A percentile compares a stretch with the other conserved stretches of the same genome.
These are phyloP conservation scores for Pogonomyrmex barbatus DNA, from an alignment of 1,140 invertebrate genomes.

Conservation along the genomic window DNA sequence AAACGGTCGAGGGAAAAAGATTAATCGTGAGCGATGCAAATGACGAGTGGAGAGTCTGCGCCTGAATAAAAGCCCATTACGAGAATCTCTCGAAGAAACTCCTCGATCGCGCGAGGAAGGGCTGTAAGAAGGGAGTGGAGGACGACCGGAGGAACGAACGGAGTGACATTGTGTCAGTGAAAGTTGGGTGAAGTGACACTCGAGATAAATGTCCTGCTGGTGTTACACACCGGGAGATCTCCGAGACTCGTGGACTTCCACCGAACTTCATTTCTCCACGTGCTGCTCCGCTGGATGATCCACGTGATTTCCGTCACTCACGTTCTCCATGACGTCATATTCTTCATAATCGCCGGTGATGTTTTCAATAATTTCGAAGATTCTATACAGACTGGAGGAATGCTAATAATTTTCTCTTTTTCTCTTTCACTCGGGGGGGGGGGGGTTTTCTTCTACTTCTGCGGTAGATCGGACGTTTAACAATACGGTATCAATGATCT, in stretches of 20 bases:
- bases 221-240: conserved; percentile 64
- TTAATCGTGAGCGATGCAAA: conserved; percentile 76
- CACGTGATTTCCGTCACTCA: neutral
- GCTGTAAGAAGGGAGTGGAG: conserved; percentile 27
- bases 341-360: neutral
- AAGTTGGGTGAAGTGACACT: conserved; percentile 79
- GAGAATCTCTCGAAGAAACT: conserved; percentile 62
- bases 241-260: neutral
- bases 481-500: conserved; percentile 5
- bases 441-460: neutral
- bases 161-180: conserved; percentile 76
- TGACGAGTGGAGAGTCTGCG: conserved; percentile 60
- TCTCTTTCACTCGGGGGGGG: neutral
- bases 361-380: neutral
- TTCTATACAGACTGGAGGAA: neutral
- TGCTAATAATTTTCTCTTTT: neutral
- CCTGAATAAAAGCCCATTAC: conserved; percentile 70
- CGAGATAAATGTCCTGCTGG: conserved; percentile 80
- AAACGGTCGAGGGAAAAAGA: conserved; percentile 58
- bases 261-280: neutral
- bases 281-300: neutral
- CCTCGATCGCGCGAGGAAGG: conserved; percentile 52
- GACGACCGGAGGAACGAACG: conserved; percentile 48
- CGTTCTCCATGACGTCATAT: neutral
- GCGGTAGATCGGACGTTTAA: neutral